phyloP scores from a whole-genome alignment of 92 coral and sea anemone species.

The Heteractis magnifica region DNA sequence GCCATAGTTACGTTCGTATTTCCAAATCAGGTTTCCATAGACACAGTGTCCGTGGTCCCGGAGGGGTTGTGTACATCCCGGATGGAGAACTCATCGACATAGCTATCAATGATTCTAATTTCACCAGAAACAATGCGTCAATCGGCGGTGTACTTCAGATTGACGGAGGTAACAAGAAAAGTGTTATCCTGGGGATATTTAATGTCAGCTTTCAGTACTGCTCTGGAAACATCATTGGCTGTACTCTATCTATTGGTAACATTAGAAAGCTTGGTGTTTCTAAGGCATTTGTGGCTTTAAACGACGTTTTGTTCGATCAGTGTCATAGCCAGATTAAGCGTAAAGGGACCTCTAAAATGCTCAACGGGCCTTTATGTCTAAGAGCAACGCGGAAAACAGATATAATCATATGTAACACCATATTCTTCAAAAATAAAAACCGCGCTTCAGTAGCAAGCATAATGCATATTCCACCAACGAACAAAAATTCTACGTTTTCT shows the following conservation, averaged over 20 bases:
- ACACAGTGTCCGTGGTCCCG: conserved; percentile 14
- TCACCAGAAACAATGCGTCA: conserved; percentile 3
- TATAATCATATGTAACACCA: background rate
- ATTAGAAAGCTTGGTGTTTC: background rate
- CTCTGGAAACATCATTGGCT: conserved; percentile 1
- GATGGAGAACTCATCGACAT: conserved; percentile 5
- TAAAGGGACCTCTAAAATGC: background rate
- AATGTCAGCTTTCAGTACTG: conserved; percentile 15
- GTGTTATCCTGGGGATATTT: background rate
- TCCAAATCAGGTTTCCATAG: background rate
- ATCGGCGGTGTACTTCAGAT: conserved; percentile 32
- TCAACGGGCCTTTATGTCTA: conserved; percentile 13
- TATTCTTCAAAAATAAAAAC: background rate
- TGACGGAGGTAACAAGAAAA: conserved; percentile 3
- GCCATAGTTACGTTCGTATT: conserved; percentile 2
- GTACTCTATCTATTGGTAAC: conserved; percentile 13
- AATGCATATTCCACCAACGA: background rate
- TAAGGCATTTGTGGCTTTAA: background rate
- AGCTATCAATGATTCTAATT: background rate
- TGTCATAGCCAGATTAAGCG: conserved; percentile 12
- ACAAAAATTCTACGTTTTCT: background rate
- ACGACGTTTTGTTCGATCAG: background rate
- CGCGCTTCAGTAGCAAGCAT: conserved; percentile 5
- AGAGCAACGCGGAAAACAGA: background rate
- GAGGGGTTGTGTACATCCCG: conserved; percentile 23